Evolutionary conservation across 2,797 vertebrate genomes (phyloP).

Genomic region (Tokudaia tokunoshimensis): DNA sequence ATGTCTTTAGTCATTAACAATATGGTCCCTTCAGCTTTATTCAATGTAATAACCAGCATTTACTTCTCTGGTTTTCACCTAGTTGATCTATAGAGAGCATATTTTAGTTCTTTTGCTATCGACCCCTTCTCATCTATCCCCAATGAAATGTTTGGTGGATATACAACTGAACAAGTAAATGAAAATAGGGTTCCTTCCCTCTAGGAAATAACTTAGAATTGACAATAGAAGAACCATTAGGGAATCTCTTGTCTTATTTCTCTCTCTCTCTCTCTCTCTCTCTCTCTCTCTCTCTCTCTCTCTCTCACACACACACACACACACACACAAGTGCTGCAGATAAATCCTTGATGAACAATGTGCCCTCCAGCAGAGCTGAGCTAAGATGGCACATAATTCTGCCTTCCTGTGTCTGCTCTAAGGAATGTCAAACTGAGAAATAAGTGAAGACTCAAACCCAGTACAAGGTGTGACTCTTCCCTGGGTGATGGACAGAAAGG

Average conservation of each 20-base stretch:
- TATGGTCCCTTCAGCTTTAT: neutral
- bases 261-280: neutral
- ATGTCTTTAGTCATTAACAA: neutral
- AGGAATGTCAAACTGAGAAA: neutral
- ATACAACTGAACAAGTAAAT: constrained; percentile 1
- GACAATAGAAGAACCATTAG: neutral
- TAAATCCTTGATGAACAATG: neutral
- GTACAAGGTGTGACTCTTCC: neutral
- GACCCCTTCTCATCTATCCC: neutral
- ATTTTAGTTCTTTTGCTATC: neutral
- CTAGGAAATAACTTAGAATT: constrained; percentile 14
- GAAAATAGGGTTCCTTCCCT: neutral
- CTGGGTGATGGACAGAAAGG: neutral
- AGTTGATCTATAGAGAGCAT: neutral
- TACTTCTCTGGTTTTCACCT: neutral
- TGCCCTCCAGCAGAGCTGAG: neutral
- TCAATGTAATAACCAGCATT: neutral
- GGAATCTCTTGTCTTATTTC: neutral
- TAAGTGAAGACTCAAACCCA: neutral
- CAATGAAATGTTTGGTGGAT: constrained; percentile 51
- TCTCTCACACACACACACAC: neutral
- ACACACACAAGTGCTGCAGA: neutral
- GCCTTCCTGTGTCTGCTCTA: neutral
- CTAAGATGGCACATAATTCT: neutral
- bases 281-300: neutral